phyloP scores from a whole-genome alignment of 2,888 invertebrate genomes.

The Lamellibrachia columna region DNA sequence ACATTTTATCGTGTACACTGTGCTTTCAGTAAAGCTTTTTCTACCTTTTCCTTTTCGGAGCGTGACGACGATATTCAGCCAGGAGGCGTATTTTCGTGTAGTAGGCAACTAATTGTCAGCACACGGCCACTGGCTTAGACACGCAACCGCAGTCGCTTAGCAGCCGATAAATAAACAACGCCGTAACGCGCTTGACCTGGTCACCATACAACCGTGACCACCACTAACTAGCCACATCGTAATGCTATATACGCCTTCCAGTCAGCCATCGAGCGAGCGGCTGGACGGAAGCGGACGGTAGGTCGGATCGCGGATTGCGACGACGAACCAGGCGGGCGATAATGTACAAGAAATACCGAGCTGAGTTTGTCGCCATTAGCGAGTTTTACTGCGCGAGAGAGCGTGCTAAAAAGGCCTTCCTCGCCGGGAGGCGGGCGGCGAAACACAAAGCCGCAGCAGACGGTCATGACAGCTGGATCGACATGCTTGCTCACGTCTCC shows the following conservation, averaged over 20 bases:
- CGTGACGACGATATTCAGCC: not conserved
- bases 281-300: not conserved
- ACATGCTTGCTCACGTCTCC: slow-evolving; percentile 25
- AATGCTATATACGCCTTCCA: not conserved
- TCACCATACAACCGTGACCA: not conserved
- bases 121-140: not conserved
- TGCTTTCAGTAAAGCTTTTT: not conserved
- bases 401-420: not conserved
- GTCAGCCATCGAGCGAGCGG: not conserved
- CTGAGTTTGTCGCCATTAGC: not conserved
- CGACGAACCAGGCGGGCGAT: not conserved
- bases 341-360: not conserved
- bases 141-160: not conserved
- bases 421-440: not conserved
- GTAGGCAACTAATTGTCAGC: not conserved
- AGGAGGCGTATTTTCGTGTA: not conserved
- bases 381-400: not conserved
- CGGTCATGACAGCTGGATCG: slow-evolving; percentile 26
- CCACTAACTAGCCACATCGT: not conserved
- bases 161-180: not conserved
- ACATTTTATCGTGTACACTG: not conserved
- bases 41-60: not conserved
- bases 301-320: not conserved
- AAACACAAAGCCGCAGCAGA: not conserved
- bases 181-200: not conserved